phyloP scores from a whole-genome alignment of 2,888 invertebrate genomes.

The Netelia fuscicornis region DNA sequence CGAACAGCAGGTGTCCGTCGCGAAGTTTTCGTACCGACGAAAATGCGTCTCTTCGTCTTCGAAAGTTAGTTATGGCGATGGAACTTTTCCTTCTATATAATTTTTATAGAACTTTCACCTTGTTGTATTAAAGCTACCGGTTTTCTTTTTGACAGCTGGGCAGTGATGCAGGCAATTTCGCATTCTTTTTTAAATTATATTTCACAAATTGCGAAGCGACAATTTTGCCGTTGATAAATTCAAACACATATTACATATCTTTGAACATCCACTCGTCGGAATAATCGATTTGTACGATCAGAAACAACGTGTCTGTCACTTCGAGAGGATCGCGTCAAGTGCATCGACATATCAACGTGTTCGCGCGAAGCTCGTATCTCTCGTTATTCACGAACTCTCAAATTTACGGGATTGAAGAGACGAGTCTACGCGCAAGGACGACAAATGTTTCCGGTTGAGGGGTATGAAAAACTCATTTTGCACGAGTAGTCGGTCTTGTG shows the following conservation, averaged over 20 bases:
- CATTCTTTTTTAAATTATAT: conserved; percentile 35
- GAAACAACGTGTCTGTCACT: conserved; percentile 39
- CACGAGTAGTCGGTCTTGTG: conserved; percentile 28
- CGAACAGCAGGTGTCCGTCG: conserved; percentile 61
- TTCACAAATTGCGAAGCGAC: conserved; percentile 17
- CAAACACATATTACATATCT: not conserved
- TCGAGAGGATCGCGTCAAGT: conserved; percentile 49
- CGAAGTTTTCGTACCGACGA: conserved; percentile 30
- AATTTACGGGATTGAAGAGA: conserved; percentile 45
- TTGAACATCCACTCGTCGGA: conserved; percentile 31
- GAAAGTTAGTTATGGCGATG: conserved; percentile 29
- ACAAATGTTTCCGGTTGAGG: conserved; percentile 19
- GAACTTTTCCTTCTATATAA: conserved; percentile 28
- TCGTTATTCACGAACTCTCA: conserved; percentile 11
- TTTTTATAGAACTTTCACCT: conserved; percentile 29
- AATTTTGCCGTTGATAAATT: not conserved
- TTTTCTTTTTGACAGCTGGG: conserved; percentile 14
- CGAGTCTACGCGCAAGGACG: not conserved
- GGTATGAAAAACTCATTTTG: conserved; percentile 47
- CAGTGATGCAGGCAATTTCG: not conserved
- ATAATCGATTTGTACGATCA: conserved; percentile 55
- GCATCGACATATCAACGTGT: conserved; percentile 57
- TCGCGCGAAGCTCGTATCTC: conserved; percentile 27
- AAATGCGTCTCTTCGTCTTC: not conserved
- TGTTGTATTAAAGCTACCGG: conserved; percentile 10